Evolutionary conservation across 2,113 vertebrate species (phyloP), one percentile per base, ranked within the genome.

Genomic region (Brienomyrus longianalis): DNA sequence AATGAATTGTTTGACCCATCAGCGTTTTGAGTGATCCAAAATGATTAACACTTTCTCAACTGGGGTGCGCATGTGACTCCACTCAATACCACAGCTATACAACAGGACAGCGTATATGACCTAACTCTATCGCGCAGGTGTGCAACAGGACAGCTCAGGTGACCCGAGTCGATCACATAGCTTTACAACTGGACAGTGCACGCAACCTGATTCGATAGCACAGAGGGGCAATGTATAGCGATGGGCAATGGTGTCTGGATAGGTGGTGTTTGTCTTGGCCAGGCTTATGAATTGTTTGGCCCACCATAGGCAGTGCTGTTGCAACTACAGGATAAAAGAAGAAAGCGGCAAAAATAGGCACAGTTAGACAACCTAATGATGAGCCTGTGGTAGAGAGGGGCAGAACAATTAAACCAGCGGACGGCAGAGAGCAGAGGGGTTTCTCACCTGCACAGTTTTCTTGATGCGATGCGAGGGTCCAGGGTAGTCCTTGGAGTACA

Each of bases 401-500:
- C 27, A 2, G 70, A 35, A 31, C 11, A 2, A 77, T 7, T 39
- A 31, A 11, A 5, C 13, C 70, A 19, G 74, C 1, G 1, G 74
- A 43, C 0, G 13, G 70, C 70, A 77, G 70, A 77, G 6, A 77
- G 66, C 3, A 31, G 70, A 2, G 17, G 31, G 74, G 15, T 10
- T 8, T 70, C 74, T 89, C 91, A 97, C 96, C 95, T 97, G 96
- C 48, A 97, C 95, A 2, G 96, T 97, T 92, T 97, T 97, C 92
- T 96, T 97, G 90, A 96, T 96, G 92, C 96, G 95, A 90, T 95
- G 96, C 11, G 96, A 97, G 0, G 96, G 96, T 0, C 96, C 96
- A 0, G 96, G 96, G 89, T 97, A 96, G 52, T 97, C 96, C 93
- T 96, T 96, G 88, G 96, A 97, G 93, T 97, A 96, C 45, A 97